phyloP scores from a whole-genome alignment of 37 sponge, comb jelly and placozoan species.

The Agelas oroides region DNA sequence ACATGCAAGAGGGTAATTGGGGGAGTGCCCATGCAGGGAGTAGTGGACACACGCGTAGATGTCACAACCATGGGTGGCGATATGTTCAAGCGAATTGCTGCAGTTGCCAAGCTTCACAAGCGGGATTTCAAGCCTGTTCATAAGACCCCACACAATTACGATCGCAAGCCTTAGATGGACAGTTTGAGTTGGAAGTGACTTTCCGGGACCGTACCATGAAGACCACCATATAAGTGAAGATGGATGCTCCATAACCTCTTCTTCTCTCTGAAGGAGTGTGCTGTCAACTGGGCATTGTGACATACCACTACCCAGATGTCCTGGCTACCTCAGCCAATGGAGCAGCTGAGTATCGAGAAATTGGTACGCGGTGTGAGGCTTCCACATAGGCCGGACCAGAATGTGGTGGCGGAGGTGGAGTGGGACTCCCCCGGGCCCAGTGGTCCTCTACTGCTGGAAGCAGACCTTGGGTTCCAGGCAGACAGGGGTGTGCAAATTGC shows the following conservation, averaged over 20 bases:
- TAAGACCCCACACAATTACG: slow-evolving; percentile 19
- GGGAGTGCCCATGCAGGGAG: slow-evolving; percentile 17
- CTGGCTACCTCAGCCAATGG: too few species aligned
- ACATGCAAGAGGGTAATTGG: slow-evolving; percentile 15
- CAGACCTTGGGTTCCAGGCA: too few species aligned
- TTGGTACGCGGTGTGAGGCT: too few species aligned
- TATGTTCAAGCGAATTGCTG: slow-evolving; percentile 7
- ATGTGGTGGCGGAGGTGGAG: too few species aligned
- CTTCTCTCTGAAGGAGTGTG: slow-evolving; percentile 51
- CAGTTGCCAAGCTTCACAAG: slow-evolving; percentile 1
- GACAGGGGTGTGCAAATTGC: too few species aligned
- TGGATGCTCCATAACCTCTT: slow-evolving; percentile 41
- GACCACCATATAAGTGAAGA: slow-evolving; percentile 40
- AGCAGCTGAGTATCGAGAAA: too few species aligned
- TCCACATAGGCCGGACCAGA: too few species aligned
- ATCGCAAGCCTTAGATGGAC: slow-evolving; percentile 39
- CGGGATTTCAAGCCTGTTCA: slow-evolving; percentile 4
- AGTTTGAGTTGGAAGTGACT: slow-evolving; percentile 22
- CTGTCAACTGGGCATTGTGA: slow-evolving; percentile 40
- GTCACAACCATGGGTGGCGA: slow-evolving; percentile 14
- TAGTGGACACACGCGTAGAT: slow-evolving; percentile 16
- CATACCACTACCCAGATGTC: too few species aligned
- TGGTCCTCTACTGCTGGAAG: too few species aligned
- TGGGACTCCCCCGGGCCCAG: too few species aligned
- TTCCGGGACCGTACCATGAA: slow-evolving; percentile 20